phyloP scores from a whole-genome alignment of 2,888 invertebrate genomes.

The Operophtera brumata region DNA sequence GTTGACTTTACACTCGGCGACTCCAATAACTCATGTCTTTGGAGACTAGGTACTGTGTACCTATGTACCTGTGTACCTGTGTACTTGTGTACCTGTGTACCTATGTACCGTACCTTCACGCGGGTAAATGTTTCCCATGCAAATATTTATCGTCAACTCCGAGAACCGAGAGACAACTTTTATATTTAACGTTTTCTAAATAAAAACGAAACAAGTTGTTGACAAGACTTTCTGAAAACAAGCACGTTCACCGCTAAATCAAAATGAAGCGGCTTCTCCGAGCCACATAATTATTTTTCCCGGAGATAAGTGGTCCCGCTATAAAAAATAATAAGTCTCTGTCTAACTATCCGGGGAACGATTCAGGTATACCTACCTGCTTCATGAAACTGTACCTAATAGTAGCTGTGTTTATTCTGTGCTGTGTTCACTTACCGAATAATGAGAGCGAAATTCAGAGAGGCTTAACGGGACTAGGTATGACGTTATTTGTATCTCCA shows the following conservation, averaged over 20 bases:
- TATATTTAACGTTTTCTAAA: not conserved
- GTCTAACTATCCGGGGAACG: not conserved
- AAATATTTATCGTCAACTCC: conserved; percentile 15
- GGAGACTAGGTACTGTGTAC: no score
- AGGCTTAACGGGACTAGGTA: not conserved
- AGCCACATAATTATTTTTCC: conserved; percentile 11
- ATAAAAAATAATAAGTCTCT: conserved; percentile 8
- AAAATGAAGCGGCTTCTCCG: conserved; percentile 1
- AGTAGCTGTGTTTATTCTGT: not conserved
- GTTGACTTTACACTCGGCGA: conserved; percentile 20
- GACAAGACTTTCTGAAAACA: not conserved
- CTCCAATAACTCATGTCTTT: conserved; percentile 15
- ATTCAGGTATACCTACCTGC: not conserved
- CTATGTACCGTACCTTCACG: conserved; percentile 4
- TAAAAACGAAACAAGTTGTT: conserved; percentile 1
- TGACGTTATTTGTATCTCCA: no score
- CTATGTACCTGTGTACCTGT: no score
- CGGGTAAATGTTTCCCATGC: conserved; percentile 15
- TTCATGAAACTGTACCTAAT: no score
- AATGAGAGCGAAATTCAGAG: conserved; percentile 18
- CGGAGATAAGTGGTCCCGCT: conserved; percentile 4
- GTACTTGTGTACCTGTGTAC: no score
- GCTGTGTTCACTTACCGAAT: conserved; percentile 3
- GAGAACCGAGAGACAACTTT: not conserved
- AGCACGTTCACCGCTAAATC: conserved; percentile 9